Base-by-base conservation (phyloP, 1,140 invertebrate genomes). In the Hermetia illucens region DNA sequence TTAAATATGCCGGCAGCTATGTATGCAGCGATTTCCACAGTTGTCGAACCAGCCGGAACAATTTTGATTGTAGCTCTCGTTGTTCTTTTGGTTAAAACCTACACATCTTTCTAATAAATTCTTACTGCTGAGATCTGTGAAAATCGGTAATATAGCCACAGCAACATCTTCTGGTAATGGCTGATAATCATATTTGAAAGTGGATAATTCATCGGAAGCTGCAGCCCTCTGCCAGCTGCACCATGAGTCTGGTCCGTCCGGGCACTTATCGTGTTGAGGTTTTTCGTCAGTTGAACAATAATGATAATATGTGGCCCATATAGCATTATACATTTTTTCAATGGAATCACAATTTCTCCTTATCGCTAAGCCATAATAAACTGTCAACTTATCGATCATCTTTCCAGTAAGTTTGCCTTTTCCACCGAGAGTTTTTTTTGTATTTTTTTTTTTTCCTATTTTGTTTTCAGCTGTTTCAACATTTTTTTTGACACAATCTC, bases 221-320 rank as follows among this genome's bases (percentile, higher is more conserved):
- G 22, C 21, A 34, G 48, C 48, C 45, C 47, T 45, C 18, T 48
- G 44, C 46, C 47, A 61, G 21, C 44, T 42, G 35, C 54, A 55
- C 51, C 51, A 59, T 4, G 42, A 47, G 27, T 52, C 49, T 36
- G 33, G 42, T 15, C 46, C 50, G 25, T 34, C 32, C n/a, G 50
- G 47, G 34, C 52, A 57, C 47, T 41, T 42, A n/a, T 12, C 40
- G 33, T 47, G 10, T 34, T 34, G 24, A 5, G 48, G 52, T 20
- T 52, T 43, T 29, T 47, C 38, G 35, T 59, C 46, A 31, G 51
- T 54, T 16, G 51, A 62, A 30, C 44, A 36, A 19, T 51, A 46
- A 36, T 60, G 53, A 45, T 51, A 47, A 42, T 33, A 57, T 17
- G 48, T 51, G 34, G 50, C 48, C 53, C 47, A 52, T 16, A 61